Conservation (phyloP, 1,140 invertebrate species). For the Scaptomyza hsui region DNA sequence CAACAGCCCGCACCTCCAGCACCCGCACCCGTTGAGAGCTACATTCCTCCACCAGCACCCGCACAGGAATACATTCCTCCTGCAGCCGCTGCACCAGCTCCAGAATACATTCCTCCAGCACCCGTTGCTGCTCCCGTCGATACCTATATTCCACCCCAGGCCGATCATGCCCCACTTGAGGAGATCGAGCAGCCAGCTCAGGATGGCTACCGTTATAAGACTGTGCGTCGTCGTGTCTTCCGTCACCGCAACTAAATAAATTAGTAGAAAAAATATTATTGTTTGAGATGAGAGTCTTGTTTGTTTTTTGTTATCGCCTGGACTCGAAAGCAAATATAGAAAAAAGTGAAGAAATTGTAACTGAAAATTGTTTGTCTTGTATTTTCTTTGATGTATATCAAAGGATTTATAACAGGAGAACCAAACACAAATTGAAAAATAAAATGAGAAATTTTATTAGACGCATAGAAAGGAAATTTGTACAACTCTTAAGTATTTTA, state of each 20-base stretch:
- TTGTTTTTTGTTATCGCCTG: slow-evolving; percentile 47
- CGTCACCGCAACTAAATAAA: slow-evolving; percentile 58
- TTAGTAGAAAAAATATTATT: background rate
- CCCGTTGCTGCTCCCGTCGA: slow-evolving; percentile 42
- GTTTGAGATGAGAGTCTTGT: slow-evolving; percentile 28
- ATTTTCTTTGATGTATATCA: slow-evolving; percentile 32
- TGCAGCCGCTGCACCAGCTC: slow-evolving; percentile 47
- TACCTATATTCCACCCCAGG: slow-evolving; percentile 56
- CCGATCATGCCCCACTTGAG: slow-evolving; percentile 32
- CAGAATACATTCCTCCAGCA: slow-evolving; percentile 43
- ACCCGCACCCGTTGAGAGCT: slow-evolving; percentile 54
- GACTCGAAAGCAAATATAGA: slow-evolving; percentile 40
- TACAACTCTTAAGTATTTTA: too few species aligned
- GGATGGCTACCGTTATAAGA: slow-evolving; percentile 71
- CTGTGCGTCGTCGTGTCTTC: slow-evolving; percentile 66
- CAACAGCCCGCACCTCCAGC: slow-evolving; percentile 56
- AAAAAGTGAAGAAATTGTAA: slow-evolving; percentile 4
- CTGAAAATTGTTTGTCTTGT: slow-evolving; percentile 21
- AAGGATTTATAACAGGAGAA: slow-evolving; percentile 30
- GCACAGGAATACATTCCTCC: slow-evolving; percentile 53
- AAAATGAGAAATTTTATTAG: background rate
- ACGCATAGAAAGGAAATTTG: background rate
- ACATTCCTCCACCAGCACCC: slow-evolving; percentile 50
- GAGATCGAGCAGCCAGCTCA: slow-evolving; percentile 62
- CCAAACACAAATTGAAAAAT: background rate